Evolutionary conservation across 2,888 invertebrate species (phyloP), one percentile per base, ranked within the genome.

Genomic region (Siphlonurus alternatus): DNA sequence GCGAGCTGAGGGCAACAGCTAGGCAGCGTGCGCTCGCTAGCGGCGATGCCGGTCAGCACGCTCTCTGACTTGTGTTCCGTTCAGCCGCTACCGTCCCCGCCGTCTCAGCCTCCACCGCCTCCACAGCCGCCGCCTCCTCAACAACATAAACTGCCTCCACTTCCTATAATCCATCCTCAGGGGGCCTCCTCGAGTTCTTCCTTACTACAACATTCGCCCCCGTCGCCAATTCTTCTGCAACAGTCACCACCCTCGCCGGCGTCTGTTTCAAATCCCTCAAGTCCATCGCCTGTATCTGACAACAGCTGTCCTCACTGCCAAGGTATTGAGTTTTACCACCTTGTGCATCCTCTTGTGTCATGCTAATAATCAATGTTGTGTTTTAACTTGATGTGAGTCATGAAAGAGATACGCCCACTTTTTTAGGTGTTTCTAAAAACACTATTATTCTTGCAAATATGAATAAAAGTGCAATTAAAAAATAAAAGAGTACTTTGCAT

Each of bases 21-120:
- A 38, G 15, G 38, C 38, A 15, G 38, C 38, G 38, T 38, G 38
- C 38, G 38, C 38, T 38, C 38, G 38, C 38, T 38, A 5, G 38
- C 38, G 38, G 56, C 56, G 56, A 56, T 56, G 56, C 56, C 56
- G 56, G 56, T 56, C 56, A 56, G 56, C n/a, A 56, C 56, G 56
- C 19, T 56, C 56, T 10, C 56, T 7, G 56, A 38, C 5, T 15
- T 38, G 38, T 38, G 38, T 38, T 38, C 38, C 38, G 38, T 38
- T 10, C 38, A 38, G 15, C 15, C 38, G 15, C 38, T 15, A 38
- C 38, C 38, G 5, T 38, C 38, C 5, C 38, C 38, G 7, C 56
- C 56, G 5, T 10, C 5, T 7, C 56, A 10, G 5, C 56, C 56
- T 22, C 5, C 56, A 22, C 19, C 38, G 5, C 38, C 53, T 10